Evolutionary conservation across 2,797 vertebrate genomes (phyloP), one percentile per base, ranked within the genome.

Genomic region (Melanotaenia trifasciata): DNA sequence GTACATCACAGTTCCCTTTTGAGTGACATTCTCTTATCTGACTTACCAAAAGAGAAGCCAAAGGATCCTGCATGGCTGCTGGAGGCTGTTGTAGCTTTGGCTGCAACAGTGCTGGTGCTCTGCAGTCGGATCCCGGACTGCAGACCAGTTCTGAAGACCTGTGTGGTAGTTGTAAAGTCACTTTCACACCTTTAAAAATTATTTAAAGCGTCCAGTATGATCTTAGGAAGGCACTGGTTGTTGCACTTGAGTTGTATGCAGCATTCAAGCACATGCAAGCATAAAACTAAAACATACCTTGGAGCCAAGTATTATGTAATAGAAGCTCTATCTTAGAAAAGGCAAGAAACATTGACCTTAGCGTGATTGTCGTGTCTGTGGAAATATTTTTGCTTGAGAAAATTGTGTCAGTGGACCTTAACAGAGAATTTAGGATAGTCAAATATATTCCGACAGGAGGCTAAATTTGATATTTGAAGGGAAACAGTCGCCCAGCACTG

Each of bases 31-130:
- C 30, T 63, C 1, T 4, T 12, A 28, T 26, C 3, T 7, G 9
- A 66, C 89, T 85, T 65, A 96, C 95, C 93, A 75, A 96, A 96
- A 0, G 81, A 93, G 81, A 79, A 94, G 18, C 95, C 95, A 2
- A 28, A 1, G 0, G 84, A 18, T 11, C 77, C 22, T 2, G 67
- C 75, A 2, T 63, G 50, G 26, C 72, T 1, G 16, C 10, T 16
- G 43, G 80, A 67, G 18, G 78, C 60, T 2, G 69, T 59, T 63
- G 61, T 45, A 1, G 64, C 76, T 18, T 53, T 80, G 32, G 86
- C 78, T 59, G 87, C 79, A 47, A 93, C 63, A n/a, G 93, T 75
- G 40, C 72, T 65, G 58, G 88, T 90, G 69, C 91, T 86, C 74
- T 95, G 94, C 62, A 93, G 89, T 68, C 94, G 69, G 72, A 94